Base-by-base conservation (phyloP, 1,140 invertebrate genomes). In the Drosophila nasuta region DNA sequence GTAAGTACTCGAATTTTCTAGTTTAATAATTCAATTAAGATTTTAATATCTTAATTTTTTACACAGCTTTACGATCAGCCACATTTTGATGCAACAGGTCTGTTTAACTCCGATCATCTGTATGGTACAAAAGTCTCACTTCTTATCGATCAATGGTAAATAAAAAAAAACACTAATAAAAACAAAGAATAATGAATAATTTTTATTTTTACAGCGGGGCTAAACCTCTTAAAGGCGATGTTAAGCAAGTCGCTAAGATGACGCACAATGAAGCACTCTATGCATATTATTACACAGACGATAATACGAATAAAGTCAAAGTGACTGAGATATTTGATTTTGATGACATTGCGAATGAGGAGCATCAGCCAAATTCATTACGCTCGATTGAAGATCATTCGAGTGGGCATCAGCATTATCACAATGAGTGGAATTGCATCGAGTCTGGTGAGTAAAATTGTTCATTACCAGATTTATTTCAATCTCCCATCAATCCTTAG, bases 271-370 rank as follows among this genome's bases (percentile, higher is more conserved):
- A 98, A 76, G 95, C 97, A 4, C 93, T 98, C 1, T 96, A 98
- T 94, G 96, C 97, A 0, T 98, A 97, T 92, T 97, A 98, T 93
- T 98, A 98, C 90, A 95, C 96, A 86, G 96, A 97, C 85, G 96
- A 96, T 81, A 95, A 96, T 86, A 83, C 83, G n/a, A 96, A 97
- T 92, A 96, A 96, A 93, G 95, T 96, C 63, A 96, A 96, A 93
- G 95, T 97, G 66, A 97, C 96, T 2, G 96, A 98, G 93, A 97
- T 98, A 76, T 97, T 96, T 88, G 75, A 80, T 77, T 97, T 96
- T 86, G 75, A 80, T 46, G 96, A 97, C 91, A 95, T 97, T 82
- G 96, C 96, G 7, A 95, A 97, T 65, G 93, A 93, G 38, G 91
- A 91, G 30, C 81, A 77, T 17, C 35, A 38, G 80, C 73, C 79